Evolutionary conservation across 2,888 invertebrate genomes (phyloP).

Genomic region (Drosophila monieri): DNA sequence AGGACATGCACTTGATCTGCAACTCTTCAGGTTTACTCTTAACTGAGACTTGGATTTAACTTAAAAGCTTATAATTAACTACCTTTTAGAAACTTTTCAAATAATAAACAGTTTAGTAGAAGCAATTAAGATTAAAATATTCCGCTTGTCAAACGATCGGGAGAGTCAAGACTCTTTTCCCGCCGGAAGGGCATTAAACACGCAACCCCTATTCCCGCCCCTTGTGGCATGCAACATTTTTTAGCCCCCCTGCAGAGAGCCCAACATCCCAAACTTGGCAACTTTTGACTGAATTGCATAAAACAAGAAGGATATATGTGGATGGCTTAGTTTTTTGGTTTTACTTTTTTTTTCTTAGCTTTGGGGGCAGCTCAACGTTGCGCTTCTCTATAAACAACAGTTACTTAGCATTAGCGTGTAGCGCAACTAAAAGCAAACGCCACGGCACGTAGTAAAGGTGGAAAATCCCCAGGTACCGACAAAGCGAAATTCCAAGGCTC

Average conservation of each 20-base stretch:
- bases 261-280: constrained; percentile 22
- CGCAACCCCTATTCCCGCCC: constrained; percentile 19
- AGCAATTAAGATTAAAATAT: constrained; percentile 24
- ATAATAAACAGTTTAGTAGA: background rate
- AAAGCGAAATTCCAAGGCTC: constrained; percentile 49
- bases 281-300: constrained; percentile 48
- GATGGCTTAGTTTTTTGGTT: constrained; percentile 25
- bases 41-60: background rate
- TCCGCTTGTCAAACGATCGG: constrained; percentile 30
- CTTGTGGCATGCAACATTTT: constrained; percentile 33
- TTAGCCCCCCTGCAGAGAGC: background rate
- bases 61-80: too few species aligned
- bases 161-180: constrained; percentile 26
- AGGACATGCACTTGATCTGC: background rate
- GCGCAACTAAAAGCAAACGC: constrained; percentile 74
- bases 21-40: too few species aligned
- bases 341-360: constrained; percentile 13
- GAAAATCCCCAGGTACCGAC: constrained; percentile 60
- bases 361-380: constrained; percentile 25
- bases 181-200: constrained; percentile 29
- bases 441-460: constrained; percentile 68
- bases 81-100: background rate
- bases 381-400: constrained; percentile 63
- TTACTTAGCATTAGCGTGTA: constrained; percentile 72
- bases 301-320: constrained; percentile 26